These are phyloP conservation scores for Monopis laevigella DNA, from an alignment of 2,888 invertebrate genomes.

Conservation along the genomic window DNA sequence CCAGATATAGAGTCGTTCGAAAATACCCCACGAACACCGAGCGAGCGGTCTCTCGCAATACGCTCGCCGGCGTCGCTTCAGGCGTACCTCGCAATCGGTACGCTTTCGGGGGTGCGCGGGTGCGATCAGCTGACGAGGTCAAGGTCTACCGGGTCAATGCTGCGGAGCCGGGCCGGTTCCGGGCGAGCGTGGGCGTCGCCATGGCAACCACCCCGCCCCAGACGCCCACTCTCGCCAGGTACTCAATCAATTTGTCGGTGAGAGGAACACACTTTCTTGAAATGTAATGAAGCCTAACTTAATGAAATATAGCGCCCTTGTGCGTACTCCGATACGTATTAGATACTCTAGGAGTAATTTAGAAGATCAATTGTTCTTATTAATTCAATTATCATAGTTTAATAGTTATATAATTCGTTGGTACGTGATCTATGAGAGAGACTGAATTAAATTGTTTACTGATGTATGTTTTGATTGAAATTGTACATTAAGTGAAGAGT, in stretches of 20 bases:
- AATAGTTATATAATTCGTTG: too few relatives aligned
- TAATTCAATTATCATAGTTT: too few relatives aligned
- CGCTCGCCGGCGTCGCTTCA: slow-evolving; percentile 16
- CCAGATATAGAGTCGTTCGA: slow-evolving; percentile 50
- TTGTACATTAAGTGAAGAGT: too few relatives aligned
- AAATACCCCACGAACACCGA: slow-evolving; percentile 44
- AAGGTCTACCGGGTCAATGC: slow-evolving; percentile 59
- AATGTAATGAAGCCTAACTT: slow-evolving; percentile 26
- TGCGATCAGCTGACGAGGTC: slow-evolving; percentile 52
- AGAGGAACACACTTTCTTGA: slow-evolving; percentile 31
- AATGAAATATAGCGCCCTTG: slow-evolving; percentile 24
- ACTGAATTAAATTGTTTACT: too few relatives aligned
- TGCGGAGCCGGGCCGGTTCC: slow-evolving; percentile 23
- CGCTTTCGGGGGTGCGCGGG: background rate
- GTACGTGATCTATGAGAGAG: too few relatives aligned
- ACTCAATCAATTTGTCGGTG: slow-evolving; percentile 55
- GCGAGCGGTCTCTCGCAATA: slow-evolving; percentile 23
- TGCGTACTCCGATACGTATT: too few relatives aligned
- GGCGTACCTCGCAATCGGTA: slow-evolving; percentile 4
- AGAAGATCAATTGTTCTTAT: too few relatives aligned
- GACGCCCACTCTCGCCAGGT: slow-evolving; percentile 45
- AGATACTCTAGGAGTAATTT: too few relatives aligned
- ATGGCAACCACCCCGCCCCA: slow-evolving; percentile 49
- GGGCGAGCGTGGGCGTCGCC: slow-evolving; percentile 46
- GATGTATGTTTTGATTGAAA: too few relatives aligned